Base-by-base conservation (phyloP, 2,797 vertebrate species). In the Notamacropus eugenii region DNA sequence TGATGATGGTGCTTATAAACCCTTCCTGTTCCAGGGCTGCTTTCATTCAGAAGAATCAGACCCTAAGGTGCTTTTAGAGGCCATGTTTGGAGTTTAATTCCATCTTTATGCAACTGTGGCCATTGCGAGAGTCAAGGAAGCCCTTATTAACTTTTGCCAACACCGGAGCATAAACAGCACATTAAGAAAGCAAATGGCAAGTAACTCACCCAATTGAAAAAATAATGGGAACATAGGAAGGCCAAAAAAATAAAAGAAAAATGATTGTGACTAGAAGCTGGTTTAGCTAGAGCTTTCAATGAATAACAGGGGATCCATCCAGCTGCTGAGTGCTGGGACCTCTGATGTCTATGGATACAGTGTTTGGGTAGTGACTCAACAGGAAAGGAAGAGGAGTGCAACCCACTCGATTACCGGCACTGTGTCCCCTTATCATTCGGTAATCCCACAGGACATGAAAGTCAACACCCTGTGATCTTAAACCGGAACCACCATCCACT, bases 31-130 rank as follows among this genome's bases (percentile, higher is more conserved):
- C 57, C 94, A 31, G 29, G 92, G 54, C 95, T 58, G 91, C 90
- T 97, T 94, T 96, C 91, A 90, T 91, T 95, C 94, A 94, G 52
- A 92, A 96, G 93, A 94, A 59, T 93, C 57, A 28, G 74, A 54
- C 96, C 56, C 90, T n/a, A 92, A 95, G 95, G 95, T 55, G 93
- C 94, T 96, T 95, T 97, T 19, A 95, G 94, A 97, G 93, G 90
- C 93, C 94, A 55, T 74, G 91, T 19, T 95, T 93, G 93, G 94
- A 94, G 90, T 96, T 94, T 87, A 90, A 94, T 93, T 97, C 92
- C 59, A 82, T 90, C 74, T 57, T 93, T 55, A 90, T 14, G 58
- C 82, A 93, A 59, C 90, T 95, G 34, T 40, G 52, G 82, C 62
- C 94, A 74, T 93, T 94, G 92, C 55, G 90, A 67, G 92, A 91